phyloP scores from a whole-genome alignment of 2,797 vertebrate species.

The Crotalus adamanteus region DNA sequence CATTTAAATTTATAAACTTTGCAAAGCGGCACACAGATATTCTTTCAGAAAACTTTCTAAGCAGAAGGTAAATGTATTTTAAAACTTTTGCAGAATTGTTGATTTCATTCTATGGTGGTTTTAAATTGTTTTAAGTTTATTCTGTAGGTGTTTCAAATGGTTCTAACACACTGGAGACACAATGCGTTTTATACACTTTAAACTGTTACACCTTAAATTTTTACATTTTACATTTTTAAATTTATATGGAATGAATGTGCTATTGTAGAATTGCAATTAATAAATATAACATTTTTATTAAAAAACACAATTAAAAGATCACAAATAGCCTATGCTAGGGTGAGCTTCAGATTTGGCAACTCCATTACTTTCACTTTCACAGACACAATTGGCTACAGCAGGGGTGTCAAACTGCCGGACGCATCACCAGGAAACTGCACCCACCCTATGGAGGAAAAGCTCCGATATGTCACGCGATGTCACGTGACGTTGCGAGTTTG shows the following conservation, averaged over 20 bases:
- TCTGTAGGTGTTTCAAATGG: neutral
- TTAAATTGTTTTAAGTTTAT: neutral
- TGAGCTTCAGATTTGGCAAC: neutral
- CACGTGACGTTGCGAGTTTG: too few species aligned
- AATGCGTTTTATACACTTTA: neutral
- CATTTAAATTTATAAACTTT: neutral
- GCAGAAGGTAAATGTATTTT: neutral
- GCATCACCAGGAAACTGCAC: too few species aligned
- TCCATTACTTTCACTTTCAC: neutral
- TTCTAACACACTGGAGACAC: neutral
- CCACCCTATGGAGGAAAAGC: too few species aligned
- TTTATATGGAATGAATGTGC: neutral
- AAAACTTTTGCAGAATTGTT: neutral
- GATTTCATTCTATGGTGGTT: neutral
- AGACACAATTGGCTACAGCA: neutral
- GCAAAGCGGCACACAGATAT: neutral
- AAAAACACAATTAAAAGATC: neutral
- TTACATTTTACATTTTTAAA: neutral
- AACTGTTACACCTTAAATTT: too few species aligned
- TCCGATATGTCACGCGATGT: too few species aligned
- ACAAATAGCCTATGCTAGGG: neutral
- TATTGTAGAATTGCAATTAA: neutral
- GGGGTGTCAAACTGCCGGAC: too few species aligned
- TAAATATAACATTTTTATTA: neutral
- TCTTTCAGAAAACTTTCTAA: neutral